Evolutionary conservation across 2,888 invertebrate species (phyloP).

Genomic region (Deilephila elpenor): DNA sequence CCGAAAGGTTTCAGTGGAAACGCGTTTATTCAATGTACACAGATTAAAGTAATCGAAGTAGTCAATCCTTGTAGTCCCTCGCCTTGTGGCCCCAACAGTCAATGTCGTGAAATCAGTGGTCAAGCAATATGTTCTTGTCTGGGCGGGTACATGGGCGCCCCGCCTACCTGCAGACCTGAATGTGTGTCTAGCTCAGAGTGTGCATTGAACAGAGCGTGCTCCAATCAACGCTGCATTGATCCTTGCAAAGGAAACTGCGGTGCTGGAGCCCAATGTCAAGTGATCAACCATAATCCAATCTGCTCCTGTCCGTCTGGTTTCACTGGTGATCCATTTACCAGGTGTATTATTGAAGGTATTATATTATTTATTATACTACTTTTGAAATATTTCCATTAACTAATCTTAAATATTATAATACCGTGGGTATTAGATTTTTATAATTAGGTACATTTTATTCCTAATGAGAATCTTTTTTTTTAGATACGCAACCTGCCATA

Average conservation of each 20-base stretch:
- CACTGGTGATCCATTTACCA: constrained; percentile 89
- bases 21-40: constrained; percentile 87
- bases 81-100: constrained; percentile 89
- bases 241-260: constrained; percentile 91
- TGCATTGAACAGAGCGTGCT: constrained; percentile 87
- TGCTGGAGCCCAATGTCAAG: constrained; percentile 87
- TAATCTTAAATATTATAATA: neutral
- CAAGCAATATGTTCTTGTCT: constrained; percentile 89
- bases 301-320: constrained; percentile 87
- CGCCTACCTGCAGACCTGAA: constrained; percentile 89
- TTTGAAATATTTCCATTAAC: neutral
- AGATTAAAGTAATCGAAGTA: constrained; percentile 62
- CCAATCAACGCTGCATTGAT: constrained; percentile 88
- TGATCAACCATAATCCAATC: constrained; percentile 90
- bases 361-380: neutral
- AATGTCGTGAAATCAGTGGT: constrained; percentile 87
- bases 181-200: constrained; percentile 89
- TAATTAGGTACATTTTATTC: too few relatives aligned
- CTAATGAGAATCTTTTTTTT: constrained; percentile 42
- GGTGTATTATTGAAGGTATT: constrained; percentile 85
- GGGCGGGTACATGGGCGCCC: constrained; percentile 88
- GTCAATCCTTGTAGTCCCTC: constrained; percentile 88
- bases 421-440: neutral
- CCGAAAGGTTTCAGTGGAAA: constrained; percentile 87
- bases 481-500: constrained; percentile 60